phyloP scores from a whole-genome alignment of 2,113 vertebrate genomes.

The Pseudopodoces humilis region DNA sequence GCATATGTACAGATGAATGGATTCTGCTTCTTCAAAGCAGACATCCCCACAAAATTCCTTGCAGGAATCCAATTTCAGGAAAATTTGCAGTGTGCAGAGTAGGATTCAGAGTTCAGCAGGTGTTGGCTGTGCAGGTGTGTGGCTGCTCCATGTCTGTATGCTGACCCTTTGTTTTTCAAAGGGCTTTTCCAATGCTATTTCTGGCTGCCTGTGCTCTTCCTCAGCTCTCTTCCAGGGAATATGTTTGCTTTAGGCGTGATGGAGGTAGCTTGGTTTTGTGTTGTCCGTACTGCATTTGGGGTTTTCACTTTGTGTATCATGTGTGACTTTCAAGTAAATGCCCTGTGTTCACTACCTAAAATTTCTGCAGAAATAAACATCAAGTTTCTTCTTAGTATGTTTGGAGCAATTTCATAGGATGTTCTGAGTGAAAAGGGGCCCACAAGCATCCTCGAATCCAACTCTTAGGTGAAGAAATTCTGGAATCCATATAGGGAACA shows the following conservation, averaged over 20 bases:
- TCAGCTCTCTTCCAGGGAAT: background rate
- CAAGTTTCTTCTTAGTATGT: background rate
- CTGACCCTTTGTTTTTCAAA: background rate
- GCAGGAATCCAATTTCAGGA: background rate
- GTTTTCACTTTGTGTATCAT: background rate
- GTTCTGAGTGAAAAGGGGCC: background rate
- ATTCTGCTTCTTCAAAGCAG: background rate
- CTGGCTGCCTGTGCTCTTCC: background rate
- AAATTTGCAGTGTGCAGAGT: rapidly evolving
- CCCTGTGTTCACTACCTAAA: background rate
- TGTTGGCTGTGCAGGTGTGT: background rate
- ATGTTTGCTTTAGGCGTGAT: background rate
- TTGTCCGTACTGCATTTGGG: background rate
- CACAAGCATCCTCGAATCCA: background rate
- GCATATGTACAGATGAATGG: background rate
- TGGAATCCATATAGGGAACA: background rate
- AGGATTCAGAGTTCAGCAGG: background rate
- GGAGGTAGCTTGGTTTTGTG: background rate
- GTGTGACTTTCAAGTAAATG: background rate
- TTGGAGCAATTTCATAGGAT: background rate
- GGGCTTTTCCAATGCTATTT: background rate
- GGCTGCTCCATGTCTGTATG: background rate
- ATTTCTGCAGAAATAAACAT: background rate
- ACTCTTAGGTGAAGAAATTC: background rate
- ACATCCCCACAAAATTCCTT: background rate